Evolutionary conservation across 1,140 invertebrate genomes (phyloP).

Genomic region (Apis laboriosa): DNA sequence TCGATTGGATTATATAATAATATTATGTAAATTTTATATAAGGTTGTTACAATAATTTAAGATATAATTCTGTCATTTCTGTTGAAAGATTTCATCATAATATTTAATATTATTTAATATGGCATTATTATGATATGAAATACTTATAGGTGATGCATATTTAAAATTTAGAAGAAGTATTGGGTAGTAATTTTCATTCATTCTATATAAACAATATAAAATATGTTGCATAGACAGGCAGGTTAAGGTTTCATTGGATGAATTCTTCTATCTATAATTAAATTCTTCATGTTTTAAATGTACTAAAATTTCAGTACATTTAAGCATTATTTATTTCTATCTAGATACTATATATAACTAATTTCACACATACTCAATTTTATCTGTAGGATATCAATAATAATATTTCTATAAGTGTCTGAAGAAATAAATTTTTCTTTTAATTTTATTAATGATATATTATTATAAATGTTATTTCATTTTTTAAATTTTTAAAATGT

Average conservation of each 20-base stretch:
- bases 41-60: neutral
- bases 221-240: conserved; percentile 1
- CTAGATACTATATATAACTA: neutral
- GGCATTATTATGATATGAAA: neutral
- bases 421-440: neutral
- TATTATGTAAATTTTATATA: neutral
- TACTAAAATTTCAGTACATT: neutral
- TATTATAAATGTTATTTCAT: neutral
- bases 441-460: neutral
- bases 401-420: neutral
- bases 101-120: neutral
- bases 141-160: neutral
- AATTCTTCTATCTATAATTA: neutral
- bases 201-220: neutral
- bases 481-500: neutral
- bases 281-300: neutral
- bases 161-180: neutral
- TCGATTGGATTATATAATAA: neutral
- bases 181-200: neutral
- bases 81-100: neutral
- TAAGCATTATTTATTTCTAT: neutral
- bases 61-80: neutral
- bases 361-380: neutral
- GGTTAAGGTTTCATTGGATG: neutral
- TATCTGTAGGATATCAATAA: neutral